These are phyloP conservation scores for Eupithecia inturbata DNA, from an alignment of 2,888 invertebrate species.

Conservation along the genomic window DNA sequence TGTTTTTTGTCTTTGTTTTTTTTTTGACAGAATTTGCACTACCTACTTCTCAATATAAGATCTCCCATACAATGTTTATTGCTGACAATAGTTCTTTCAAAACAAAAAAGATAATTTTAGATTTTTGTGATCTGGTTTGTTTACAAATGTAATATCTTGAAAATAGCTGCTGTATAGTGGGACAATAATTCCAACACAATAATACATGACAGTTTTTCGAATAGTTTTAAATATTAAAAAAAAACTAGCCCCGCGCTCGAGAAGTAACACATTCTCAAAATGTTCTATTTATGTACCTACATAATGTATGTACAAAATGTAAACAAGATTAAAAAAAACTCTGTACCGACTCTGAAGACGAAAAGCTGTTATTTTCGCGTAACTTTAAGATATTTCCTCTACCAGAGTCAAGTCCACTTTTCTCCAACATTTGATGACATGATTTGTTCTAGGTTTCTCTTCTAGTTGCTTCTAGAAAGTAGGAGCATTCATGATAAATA, in stretches of 20 bases:
- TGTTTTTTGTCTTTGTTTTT: too few relatives aligned
- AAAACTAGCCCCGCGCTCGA: not conserved
- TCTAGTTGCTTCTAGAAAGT: slow-evolving; percentile 85
- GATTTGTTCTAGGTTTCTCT: not conserved
- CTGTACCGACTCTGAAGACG: not conserved
- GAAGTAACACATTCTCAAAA: not conserved
- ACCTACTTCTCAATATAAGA: too few relatives aligned
- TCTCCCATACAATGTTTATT: too few relatives aligned
- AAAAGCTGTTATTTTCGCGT: not conserved
- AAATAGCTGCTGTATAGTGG: not conserved
- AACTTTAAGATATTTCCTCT: not conserved
- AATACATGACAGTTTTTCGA: not conserved
- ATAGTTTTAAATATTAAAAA: not conserved
- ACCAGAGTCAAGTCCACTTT: not conserved
- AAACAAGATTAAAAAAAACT: not conserved
- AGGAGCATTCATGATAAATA: slow-evolving; percentile 94
- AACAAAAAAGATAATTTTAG: too few relatives aligned
- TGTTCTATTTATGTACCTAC: not conserved
- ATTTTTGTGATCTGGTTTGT: too few relatives aligned
- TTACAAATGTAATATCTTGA: too few relatives aligned
- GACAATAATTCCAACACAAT: not conserved
- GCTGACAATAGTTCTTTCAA: too few relatives aligned
- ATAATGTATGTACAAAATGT: not conserved
- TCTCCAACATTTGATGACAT: not conserved
- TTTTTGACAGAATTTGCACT: too few relatives aligned